Evolutionary conservation across 92 coral and sea anemone species (phyloP), one percentile per base, ranked within the genome.

Genomic region (Epizoanthus stellaris): DNA sequence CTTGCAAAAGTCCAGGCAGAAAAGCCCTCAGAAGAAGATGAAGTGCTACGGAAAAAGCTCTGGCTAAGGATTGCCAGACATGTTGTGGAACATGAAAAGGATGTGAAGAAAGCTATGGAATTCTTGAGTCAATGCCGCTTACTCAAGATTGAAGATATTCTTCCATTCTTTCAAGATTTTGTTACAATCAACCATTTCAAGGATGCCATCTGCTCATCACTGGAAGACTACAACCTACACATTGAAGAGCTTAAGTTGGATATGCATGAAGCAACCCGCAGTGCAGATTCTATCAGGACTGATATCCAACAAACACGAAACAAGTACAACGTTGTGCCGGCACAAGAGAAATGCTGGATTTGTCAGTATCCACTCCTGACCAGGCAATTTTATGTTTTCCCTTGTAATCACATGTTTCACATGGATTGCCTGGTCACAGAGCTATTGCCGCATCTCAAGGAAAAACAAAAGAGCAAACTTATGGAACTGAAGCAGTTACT

Each of bases 151-250:
- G 99, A 96, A 80, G 99, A 96, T 36, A 96, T 96, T 34, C 97
- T 96, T 59, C 99, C 99, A 0, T 96, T 96, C 77, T 96, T 96
- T 80, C 99, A 95, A 77, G 98, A 96, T 82, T 96, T 96, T 93
- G 99, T 95, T 66, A 96, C 99, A 3, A 96, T 96, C 47, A 96
- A 96, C 79, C 99, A 96, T 75, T 96, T 96, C 52, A 96, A 96
- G 96, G 99, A 96, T 87, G 99, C 99, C 19, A 96, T 96, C 62
- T 96, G 99, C 75, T 96, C 99, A 0, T 96, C 99, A 21, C 93
- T 96, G 7, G 95, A 96, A 70, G 99, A 96, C 65, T 96, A 96
- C 71, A 96, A 96, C 65, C 94, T 92, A 49, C 99, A 96, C 87
- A 96, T 96, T 60, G 91, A 94, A 82, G 93, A 94, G 84, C 90